phyloP scores from a whole-genome alignment of 2,888 invertebrate genomes.

The Helobdella robusta region DNA sequence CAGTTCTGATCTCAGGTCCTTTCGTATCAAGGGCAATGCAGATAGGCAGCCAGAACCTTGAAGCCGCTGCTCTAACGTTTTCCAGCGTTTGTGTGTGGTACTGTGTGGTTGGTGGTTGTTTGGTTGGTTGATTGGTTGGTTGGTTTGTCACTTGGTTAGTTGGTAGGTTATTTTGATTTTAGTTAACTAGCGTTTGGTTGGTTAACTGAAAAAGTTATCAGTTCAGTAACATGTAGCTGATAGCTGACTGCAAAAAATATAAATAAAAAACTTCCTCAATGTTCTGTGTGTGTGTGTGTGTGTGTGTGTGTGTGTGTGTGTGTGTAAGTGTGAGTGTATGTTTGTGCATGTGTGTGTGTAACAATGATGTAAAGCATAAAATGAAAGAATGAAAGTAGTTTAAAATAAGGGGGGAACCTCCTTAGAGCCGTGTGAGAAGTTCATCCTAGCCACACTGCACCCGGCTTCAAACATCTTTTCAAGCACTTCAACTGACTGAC shows the following conservation, averaged over 20 bases:
- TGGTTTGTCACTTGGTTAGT: too few relatives aligned
- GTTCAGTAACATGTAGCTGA: too few relatives aligned
- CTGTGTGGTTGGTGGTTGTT: too few relatives aligned
- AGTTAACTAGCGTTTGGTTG: too few relatives aligned
- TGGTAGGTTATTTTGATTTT: too few relatives aligned
- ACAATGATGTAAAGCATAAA: neutral
- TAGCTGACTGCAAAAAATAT: too few relatives aligned
- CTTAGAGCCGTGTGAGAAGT: slow-evolving; percentile 27
- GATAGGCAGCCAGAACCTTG: slow-evolving; percentile 45
- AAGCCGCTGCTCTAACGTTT: slow-evolving; percentile 20
- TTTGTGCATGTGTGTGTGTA: too few relatives aligned
- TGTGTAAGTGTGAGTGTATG: neutral
- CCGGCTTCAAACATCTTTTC: slow-evolving; percentile 26
- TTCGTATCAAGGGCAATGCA: slow-evolving; percentile 90
- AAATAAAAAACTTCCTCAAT: too few relatives aligned
- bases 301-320: slow-evolving; percentile 1
- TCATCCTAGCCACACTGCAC: slow-evolving; percentile 20
- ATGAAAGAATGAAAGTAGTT: neutral
- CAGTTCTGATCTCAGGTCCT: slow-evolving; percentile 90
- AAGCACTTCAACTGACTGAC: slow-evolving; percentile 20
- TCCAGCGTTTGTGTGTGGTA: slow-evolving; percentile 24
- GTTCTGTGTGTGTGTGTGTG: neutral
- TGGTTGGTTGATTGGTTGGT: too few relatives aligned
- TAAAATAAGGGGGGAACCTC: slow-evolving; percentile 21
- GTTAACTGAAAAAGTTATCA: too few relatives aligned